A percentile compares a stretch with the other conserved stretches of the same genome.
phyloP scores from a whole-genome alignment of 1,140 invertebrate genomes.

The Trinorchestia longiramus region DNA sequence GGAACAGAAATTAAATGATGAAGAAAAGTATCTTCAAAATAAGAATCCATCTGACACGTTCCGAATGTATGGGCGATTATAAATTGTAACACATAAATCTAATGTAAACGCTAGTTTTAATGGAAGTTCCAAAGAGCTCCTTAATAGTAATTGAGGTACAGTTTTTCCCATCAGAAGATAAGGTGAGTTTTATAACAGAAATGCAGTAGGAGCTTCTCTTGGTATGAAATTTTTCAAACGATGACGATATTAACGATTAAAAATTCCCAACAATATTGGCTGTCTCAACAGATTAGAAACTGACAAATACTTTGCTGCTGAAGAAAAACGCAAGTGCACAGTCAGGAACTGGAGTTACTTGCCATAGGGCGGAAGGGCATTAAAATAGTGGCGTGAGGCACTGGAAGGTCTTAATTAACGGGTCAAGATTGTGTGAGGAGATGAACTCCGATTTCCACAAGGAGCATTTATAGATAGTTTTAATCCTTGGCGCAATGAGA shows the following conservation, averaged over 20 bases:
- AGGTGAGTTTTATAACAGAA: background rate
- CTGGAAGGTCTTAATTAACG: conserved; percentile 7
- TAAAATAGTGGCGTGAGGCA: background rate
- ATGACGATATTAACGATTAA: background rate
- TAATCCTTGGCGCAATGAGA: background rate
- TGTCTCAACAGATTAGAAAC: background rate
- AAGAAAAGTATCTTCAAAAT: too few species aligned
- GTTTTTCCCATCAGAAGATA: background rate
- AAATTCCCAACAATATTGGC: background rate
- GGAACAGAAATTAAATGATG: too few species aligned
- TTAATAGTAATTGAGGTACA: background rate
- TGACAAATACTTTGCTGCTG: background rate
- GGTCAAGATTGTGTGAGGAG: background rate
- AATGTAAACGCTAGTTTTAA: background rate
- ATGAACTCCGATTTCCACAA: background rate
- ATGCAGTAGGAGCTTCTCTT: background rate
- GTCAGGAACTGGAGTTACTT: background rate
- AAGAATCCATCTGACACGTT: too few species aligned
- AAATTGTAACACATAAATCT: background rate
- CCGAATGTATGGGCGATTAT: too few species aligned
- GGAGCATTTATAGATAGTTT: conserved; percentile 9
- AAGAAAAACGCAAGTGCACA: background rate
- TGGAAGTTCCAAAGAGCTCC: background rate
- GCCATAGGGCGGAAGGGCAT: background rate
- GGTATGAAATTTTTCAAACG: background rate